Conservation (phyloP, 2,113 vertebrate species). For the Micronycteris hirsuta region DNA sequence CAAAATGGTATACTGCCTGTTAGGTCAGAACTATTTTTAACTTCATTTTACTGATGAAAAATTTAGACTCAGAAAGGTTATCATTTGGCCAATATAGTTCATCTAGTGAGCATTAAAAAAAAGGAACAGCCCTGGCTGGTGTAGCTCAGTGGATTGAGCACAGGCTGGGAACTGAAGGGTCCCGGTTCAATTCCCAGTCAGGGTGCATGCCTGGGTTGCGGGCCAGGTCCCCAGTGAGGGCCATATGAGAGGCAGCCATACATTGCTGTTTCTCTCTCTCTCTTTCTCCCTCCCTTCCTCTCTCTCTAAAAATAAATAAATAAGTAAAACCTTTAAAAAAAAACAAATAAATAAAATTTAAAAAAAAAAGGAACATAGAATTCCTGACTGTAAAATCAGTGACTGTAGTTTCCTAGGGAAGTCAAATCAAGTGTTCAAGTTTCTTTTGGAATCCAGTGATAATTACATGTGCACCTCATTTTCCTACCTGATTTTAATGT, state of each 20-base stretch:
- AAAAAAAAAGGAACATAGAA: neutral
- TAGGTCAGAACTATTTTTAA: neutral
- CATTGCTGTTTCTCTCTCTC: too few relatives aligned
- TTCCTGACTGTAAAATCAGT: neutral
- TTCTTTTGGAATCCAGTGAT: neutral
- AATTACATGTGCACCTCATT: neutral
- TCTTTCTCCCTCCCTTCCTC: too few relatives aligned
- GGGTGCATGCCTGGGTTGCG: too few relatives aligned
- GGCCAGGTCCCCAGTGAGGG: too few relatives aligned
- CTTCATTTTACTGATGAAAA: neutral
- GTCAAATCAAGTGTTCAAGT: neutral
- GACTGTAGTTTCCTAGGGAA: neutral
- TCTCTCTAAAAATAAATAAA: too few relatives aligned
- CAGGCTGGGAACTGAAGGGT: too few relatives aligned
- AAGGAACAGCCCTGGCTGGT: too few relatives aligned
- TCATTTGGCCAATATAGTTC: neutral
- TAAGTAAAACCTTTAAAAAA: too few relatives aligned
- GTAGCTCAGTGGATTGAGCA: too few relatives aligned
- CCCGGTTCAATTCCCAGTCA: too few relatives aligned
- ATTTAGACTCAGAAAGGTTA: neutral
- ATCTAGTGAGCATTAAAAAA: neutral
- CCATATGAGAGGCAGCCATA: too few relatives aligned
- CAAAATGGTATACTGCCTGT: neutral
- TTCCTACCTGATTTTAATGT: neutral
- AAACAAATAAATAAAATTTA: too few relatives aligned